Evolutionary conservation across 2,797 vertebrate genomes (phyloP), one percentile per base, ranked within the genome.

Genomic region (Selene dorsalis): DNA sequence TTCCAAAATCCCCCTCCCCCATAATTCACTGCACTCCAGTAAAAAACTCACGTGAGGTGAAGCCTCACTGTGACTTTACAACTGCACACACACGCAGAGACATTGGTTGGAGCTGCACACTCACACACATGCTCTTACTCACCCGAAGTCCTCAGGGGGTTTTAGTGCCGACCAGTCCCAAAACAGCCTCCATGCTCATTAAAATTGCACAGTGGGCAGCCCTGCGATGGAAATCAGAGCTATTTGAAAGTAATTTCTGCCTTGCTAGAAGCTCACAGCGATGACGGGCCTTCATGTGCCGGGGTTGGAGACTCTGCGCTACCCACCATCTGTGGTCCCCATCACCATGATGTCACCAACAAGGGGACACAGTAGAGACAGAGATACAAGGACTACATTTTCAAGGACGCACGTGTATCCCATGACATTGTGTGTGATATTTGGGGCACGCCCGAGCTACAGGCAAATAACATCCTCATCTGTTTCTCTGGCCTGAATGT

Each of bases 401-500:
- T 92, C 92, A 93, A 93, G 93, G 93, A 88, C 92, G 71, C 92
- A 90, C 86, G 80, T 93, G 91, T 73, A 52, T 77, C 87, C 87
- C 77, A 24, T 89, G 89, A 90, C 90, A 87, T 87, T 89, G 90
- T 85, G 83, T 77, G 84, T 57, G 80, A 89, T 88, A 93, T 93
- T 91, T 91, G 87, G 92, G 89, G 77, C 90, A 87, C 13, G 2
- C 80, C 28, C 62, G 45, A 75, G 87, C 91, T 90, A 87, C 83
- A 65, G 91, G 89, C 87, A 75, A 84, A 87, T 72, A 85, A 81
- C 86, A 85, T 88, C 86, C 84, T 85, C 90, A 84, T 92, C 87
- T 41, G 74, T 92, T 87, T 89, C 89, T 83, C 76, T 86, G 91
- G 85, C 90, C 92, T 89, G 77, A 73, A 91, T 92, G 88, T 87